Conservation (phyloP, 2,888 invertebrate genomes). For the Parascotia fuliginaria region DNA sequence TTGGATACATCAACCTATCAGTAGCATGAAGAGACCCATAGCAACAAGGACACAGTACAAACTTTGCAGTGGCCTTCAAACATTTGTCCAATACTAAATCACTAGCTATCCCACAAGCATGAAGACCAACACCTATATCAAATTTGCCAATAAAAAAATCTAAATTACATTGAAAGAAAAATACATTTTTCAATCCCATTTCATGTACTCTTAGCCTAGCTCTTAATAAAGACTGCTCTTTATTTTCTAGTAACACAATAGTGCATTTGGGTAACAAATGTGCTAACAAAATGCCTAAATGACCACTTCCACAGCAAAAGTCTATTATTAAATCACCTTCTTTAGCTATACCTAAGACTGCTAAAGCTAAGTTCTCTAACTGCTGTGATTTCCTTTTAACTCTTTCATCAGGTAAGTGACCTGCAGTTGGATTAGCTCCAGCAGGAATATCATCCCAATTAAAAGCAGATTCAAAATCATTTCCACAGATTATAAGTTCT, state of each 20-base stretch:
- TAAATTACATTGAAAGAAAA: constrained; percentile 94
- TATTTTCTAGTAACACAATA: constrained; percentile 95
- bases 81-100: constrained; percentile 96
- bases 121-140: constrained; percentile 94
- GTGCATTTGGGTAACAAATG: constrained; percentile 91
- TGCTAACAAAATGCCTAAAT: constrained; percentile 95
- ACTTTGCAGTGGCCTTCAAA: constrained; percentile 90
- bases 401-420: constrained; percentile 91
- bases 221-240: constrained; percentile 92
- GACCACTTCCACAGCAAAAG: constrained; percentile 97
- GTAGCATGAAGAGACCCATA: constrained; percentile 95
- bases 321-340: constrained; percentile 92
- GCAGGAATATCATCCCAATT: constrained; percentile 91
- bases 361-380: constrained; percentile 92
- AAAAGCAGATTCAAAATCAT: constrained; percentile 62
- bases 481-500: constrained; percentile 67
- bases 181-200: constrained; percentile 90
- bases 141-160: constrained; percentile 94
- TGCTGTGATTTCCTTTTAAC: constrained; percentile 93
- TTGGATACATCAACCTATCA: constrained; percentile 92
- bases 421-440: constrained; percentile 91
- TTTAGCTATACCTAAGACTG: constrained; percentile 89
- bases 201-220: constrained; percentile 89
- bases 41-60: constrained; percentile 97
- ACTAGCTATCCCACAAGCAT: constrained; percentile 97